Percentiles rank a stretch among this genome's conserved stretches.
phyloP scores from a whole-genome alignment of 2,113 vertebrate species.

The Oplegnathus fasciatus region DNA sequence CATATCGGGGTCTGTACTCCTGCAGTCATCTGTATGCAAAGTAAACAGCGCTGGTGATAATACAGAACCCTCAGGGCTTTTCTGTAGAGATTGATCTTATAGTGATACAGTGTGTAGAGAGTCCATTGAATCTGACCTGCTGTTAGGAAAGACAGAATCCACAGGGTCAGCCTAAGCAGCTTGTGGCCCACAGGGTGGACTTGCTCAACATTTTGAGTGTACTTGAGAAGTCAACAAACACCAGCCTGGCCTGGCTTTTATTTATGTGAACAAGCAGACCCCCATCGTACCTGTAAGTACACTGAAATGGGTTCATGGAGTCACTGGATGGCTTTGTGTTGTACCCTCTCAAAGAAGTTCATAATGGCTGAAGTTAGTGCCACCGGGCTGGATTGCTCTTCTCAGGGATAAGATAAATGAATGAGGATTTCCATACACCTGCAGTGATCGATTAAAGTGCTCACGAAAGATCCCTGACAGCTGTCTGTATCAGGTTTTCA shows the following conservation, averaged over 20 bases:
- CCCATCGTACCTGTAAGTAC: conserved; percentile 19
- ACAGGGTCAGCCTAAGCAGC: conserved; percentile 37
- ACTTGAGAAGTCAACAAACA: conserved; percentile 35
- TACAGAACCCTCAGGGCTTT: conserved; percentile 38
- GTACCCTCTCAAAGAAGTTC: conserved; percentile 43
- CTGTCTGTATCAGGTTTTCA: conserved; percentile 24
- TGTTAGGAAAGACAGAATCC: conserved; percentile 45
- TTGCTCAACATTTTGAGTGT: conserved; percentile 8
- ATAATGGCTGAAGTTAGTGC: conserved; percentile 41
- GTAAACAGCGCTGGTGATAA: conserved; percentile 48
- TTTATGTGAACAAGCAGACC: conserved; percentile 24
- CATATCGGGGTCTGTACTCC: conserved; percentile 19
- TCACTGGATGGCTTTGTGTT: conserved; percentile 20
- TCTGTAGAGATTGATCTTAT: conserved; percentile 45
- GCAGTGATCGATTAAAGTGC: conserved; percentile 28
- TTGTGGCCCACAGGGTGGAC: conserved; percentile 5
- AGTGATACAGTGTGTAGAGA: conserved; percentile 31
- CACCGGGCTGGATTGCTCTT: conserved; percentile 19
- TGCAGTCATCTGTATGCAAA: conserved; percentile 62
- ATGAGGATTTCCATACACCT: conserved; percentile 46
- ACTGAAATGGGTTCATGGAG: conserved; percentile 16
- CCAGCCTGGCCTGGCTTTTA: not conserved
- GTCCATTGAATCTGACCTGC: conserved; percentile 45
- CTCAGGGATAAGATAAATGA: conserved; percentile 44
- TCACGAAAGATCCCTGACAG: conserved; percentile 52